Conservation (phyloP, 2,113 vertebrate genomes). For the Burhinus bistriatus region DNA sequence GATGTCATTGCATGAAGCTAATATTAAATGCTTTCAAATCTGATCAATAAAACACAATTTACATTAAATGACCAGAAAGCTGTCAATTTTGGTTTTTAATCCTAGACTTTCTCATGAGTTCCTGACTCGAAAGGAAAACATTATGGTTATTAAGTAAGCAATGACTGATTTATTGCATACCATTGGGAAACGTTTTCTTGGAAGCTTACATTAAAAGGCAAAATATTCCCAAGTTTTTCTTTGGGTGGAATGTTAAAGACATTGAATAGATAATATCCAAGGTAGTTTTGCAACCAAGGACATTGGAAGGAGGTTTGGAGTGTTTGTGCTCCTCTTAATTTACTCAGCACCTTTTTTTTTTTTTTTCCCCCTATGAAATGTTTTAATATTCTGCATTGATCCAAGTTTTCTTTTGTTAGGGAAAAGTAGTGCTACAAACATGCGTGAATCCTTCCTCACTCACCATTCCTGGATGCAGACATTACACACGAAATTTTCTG, state of each 20-base stretch:
- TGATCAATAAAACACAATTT: conserved; percentile 69
- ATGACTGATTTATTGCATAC: conserved; percentile 77
- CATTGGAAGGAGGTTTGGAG: background rate
- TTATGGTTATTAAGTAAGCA: conserved; percentile 68
- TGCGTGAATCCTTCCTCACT: background rate
- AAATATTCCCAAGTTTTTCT: conserved; percentile 29
- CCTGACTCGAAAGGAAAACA: conserved; percentile 67
- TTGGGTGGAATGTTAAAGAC: conserved; percentile 10
- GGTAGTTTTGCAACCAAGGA: background rate
- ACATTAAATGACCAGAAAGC: conserved; percentile 55
- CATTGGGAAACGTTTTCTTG: conserved; percentile 74
- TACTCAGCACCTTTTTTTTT: background rate
- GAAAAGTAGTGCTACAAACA: background rate
- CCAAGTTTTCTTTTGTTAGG: background rate
- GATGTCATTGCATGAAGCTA: background rate
- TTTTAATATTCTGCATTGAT: background rate
- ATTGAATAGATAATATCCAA: background rate
- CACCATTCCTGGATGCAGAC: accelerated
- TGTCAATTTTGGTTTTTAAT: conserved; percentile 32
- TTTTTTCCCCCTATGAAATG: background rate
- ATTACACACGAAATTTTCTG: accelerated
- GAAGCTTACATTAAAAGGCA: conserved; percentile 51
- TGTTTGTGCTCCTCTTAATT: background rate
- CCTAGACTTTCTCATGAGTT: conserved; percentile 53
- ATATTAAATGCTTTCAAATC: conserved; percentile 50